A percentile compares a stretch with the other conserved stretches of the same genome.
Conservation (phyloP, 1,140 invertebrate species). For the Phortica variegata region DNA sequence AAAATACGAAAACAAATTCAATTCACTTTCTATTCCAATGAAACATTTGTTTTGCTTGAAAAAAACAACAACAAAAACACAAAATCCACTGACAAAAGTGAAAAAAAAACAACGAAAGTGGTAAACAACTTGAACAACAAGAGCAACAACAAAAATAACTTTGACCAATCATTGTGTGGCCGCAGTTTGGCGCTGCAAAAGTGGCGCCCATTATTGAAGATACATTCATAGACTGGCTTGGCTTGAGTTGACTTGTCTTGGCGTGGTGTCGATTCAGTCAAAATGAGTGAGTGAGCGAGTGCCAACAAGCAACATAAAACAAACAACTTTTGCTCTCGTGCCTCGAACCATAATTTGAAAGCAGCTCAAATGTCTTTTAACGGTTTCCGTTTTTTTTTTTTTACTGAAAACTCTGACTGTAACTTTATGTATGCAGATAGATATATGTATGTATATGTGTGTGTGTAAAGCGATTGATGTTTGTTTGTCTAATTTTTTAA, state of each 20-base stretch:
- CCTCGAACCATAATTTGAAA: constrained; percentile 35
- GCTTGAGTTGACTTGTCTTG: too few species aligned
- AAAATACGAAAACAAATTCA: constrained; percentile 48
- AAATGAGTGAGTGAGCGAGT: constrained; percentile 23
- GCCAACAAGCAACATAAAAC: neutral
- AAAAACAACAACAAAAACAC: constrained; percentile 38
- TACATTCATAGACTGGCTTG: too few species aligned
- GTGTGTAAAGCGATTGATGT: constrained; percentile 15
- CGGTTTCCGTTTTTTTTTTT: constrained; percentile 49
- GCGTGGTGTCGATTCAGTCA: too few species aligned
- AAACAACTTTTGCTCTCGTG: constrained; percentile 24
- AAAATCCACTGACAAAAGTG: neutral
- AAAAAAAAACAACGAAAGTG: constrained; percentile 45
- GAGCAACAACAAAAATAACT: constrained; percentile 10
- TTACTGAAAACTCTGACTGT: constrained; percentile 32
- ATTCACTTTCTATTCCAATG: constrained; percentile 57
- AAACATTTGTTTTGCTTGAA: constrained; percentile 50
- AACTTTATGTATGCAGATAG: too few species aligned
- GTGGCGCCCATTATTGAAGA: too few species aligned
- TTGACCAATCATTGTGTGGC: neutral
- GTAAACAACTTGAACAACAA: constrained; percentile 33
- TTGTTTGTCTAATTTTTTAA: constrained; percentile 7
- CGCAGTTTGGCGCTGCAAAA: too few species aligned
- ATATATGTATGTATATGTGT: too few species aligned
- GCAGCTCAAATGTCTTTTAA: constrained; percentile 38